Base-by-base conservation (phyloP, 2,113 vertebrate genomes). In the Perca flavescens region DNA sequence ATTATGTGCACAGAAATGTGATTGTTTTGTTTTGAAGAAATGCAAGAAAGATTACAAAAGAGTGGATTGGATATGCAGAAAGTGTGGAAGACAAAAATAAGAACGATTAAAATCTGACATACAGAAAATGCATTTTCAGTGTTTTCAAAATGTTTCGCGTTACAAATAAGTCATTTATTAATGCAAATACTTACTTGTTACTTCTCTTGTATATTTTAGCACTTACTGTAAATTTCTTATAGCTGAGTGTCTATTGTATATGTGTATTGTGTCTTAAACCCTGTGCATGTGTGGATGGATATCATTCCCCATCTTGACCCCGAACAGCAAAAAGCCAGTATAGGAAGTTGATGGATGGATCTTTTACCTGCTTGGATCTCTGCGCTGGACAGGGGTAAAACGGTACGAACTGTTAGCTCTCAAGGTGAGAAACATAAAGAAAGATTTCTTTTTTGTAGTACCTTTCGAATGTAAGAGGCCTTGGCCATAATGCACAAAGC, bases 371-470 rank as follows among this genome's bases (percentile, higher is more conserved):
- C 57, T 72, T 74, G 46, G 67, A 25, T 74, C 10, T 34, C 28
- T 77, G 61, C 14, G 49, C 53, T 71, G 50, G 47, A 22, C 34
- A 22, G 66, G 19, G 49, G 61, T 82, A 53, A 73, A 77, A 79
- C 43, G 10, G 4, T 50, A 16, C 63, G 14, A 85, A 53, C 10
- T 52, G 16, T 79, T 72, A 25, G 19, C 31, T 63, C 34, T 64
- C 17, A 25, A 25, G 25, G 15, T 14, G 14, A 64, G 7, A 77
- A 50, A 72, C 52, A 66, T 71, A 46, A 69, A 80, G 61, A 54
- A 78, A 34, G 14, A 78, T 58, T 49, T 40, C 66, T 71, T 73
- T 66, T 63, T 74, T 74, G 84, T 77, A 79, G 79, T 75, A 28
- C 14, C 1, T 53, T 60, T 69, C 74, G 46, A 84, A 77, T 70